Percentiles rank a stretch among this genome's conserved stretches.
Conservation (phyloP, 1,140 invertebrate species). For the Lutraria rhynchaena region DNA sequence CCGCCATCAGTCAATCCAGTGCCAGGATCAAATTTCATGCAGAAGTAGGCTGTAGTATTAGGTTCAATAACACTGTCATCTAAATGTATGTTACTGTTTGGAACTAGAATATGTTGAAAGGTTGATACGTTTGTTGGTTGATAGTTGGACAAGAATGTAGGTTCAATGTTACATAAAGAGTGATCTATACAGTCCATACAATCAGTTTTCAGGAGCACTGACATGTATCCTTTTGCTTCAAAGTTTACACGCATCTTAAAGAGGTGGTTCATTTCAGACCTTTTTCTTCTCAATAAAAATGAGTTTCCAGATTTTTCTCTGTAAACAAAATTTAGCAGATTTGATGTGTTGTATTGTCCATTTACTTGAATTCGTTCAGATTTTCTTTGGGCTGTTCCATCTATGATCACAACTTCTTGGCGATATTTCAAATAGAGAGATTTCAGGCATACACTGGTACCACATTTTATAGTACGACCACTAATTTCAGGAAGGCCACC, state of each 20-base stretch:
- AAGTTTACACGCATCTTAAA: slow-evolving; percentile 27
- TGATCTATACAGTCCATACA: slow-evolving; percentile 19
- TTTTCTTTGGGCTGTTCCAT: slow-evolving; percentile 1
- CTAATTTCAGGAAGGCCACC: slow-evolving; percentile 10
- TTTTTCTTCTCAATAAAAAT: slow-evolving; percentile 1
- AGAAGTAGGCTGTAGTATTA: slow-evolving; percentile 13
- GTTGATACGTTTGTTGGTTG: slow-evolving; percentile 31
- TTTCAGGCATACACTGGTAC: slow-evolving; percentile 27
- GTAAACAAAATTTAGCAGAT: slow-evolving; percentile 14
- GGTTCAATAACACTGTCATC: slow-evolving; percentile 12
- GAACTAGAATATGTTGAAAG: slow-evolving; percentile 18
- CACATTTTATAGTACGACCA: slow-evolving; percentile 12
- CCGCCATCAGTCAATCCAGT: neutral
- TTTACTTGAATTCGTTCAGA: slow-evolving; percentile 28
- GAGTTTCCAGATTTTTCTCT: neutral
- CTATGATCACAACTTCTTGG: slow-evolving; percentile 28
- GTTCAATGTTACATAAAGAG: slow-evolving; percentile 25
- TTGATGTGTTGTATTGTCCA: neutral
- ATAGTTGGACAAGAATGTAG: slow-evolving; percentile 11
- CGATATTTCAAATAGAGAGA: slow-evolving; percentile 29
- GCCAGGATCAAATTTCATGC: slow-evolving; percentile 15
- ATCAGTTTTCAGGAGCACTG: slow-evolving; percentile 28
- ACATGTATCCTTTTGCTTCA: slow-evolving; percentile 32
- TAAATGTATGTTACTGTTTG: slow-evolving; percentile 27
- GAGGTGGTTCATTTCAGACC: neutral